Evolutionary conservation across 2,888 invertebrate genomes (phyloP).

Genomic region (Watsonalla binaria): DNA sequence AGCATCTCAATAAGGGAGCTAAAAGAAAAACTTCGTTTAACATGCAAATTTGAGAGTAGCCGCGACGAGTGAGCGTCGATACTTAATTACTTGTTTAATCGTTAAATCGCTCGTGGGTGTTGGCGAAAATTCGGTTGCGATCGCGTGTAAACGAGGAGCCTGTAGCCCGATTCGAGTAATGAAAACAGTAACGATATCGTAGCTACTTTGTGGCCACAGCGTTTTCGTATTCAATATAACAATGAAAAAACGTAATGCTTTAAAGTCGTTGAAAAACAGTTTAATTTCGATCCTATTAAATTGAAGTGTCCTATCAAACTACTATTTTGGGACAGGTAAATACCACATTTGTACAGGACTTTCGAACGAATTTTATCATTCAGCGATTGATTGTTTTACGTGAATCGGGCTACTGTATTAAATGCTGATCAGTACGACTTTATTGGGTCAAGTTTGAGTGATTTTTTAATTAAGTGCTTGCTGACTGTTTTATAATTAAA

Average conservation of each 20-base stretch:
- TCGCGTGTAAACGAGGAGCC: conserved; percentile 12
- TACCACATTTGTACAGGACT: no score
- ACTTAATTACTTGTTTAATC: conserved; percentile 78
- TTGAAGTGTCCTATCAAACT: no score
- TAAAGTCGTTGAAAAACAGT: no score
- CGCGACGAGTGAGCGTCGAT: conserved; percentile 75
- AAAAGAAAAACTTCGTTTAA: conserved; percentile 78
- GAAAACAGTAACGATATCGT: no score
- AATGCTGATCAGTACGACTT: background rate
- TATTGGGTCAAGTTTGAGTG: background rate
- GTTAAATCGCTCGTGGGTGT: conserved; percentile 70
- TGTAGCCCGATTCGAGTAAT: background rate
- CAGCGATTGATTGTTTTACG: no score
- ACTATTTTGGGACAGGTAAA: no score
- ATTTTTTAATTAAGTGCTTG: background rate
- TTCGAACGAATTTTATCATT: no score
- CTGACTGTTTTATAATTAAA: background rate
- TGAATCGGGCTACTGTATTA: background rate
- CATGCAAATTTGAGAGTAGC: conserved; percentile 78
- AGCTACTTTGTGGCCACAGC: no score
- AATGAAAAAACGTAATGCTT: no score
- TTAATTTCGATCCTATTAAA: no score
- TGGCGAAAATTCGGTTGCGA: conserved; percentile 33
- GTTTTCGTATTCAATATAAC: no score
- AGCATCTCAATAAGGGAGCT: conserved; percentile 69